A percentile compares a stretch with the other conserved stretches of the same genome.
phyloP scores from a whole-genome alignment of 2,888 invertebrate genomes.

The Maniola hyperantus region DNA sequence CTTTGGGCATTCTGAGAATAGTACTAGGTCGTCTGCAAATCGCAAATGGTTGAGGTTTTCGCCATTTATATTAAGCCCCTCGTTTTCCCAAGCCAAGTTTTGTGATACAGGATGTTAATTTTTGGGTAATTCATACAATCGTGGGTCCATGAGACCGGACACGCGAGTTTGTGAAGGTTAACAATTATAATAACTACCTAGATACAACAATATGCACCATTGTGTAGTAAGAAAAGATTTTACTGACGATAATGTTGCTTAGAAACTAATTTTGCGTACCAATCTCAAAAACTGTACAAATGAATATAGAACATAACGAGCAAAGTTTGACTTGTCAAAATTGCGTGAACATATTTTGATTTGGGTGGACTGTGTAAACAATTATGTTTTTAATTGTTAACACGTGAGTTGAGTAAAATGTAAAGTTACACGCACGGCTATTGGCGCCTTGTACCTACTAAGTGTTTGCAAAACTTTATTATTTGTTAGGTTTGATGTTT shows the following conservation, averaged over 20 bases:
- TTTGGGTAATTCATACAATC: no score
- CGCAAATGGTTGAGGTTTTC: no score
- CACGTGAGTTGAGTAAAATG: conserved; percentile 17
- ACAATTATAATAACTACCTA: conserved; percentile 3
- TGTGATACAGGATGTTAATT: no score
- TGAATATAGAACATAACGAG: background rate
- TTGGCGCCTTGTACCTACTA: background rate
- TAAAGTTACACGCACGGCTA: conserved; percentile 5
- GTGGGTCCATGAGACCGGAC: no score
- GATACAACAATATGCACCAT: conserved; percentile 4
- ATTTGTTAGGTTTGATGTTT: background rate
- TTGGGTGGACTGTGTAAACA: background rate
- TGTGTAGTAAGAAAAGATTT: conserved; percentile 18
- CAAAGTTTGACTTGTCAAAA: background rate
- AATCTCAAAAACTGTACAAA: background rate
- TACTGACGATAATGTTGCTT: conserved; percentile 15
- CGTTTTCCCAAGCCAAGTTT: no score
- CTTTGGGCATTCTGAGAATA: no score
- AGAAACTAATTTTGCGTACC: background rate
- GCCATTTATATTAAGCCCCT: no score
- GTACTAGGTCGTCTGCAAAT: no score
- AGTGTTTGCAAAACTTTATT: background rate
- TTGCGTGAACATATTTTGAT: background rate
- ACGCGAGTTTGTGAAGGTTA: background rate
- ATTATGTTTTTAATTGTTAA: conserved; percentile 18